Conservation (phyloP, 2,888 invertebrate genomes). For the Chrysina gloriosa region DNA sequence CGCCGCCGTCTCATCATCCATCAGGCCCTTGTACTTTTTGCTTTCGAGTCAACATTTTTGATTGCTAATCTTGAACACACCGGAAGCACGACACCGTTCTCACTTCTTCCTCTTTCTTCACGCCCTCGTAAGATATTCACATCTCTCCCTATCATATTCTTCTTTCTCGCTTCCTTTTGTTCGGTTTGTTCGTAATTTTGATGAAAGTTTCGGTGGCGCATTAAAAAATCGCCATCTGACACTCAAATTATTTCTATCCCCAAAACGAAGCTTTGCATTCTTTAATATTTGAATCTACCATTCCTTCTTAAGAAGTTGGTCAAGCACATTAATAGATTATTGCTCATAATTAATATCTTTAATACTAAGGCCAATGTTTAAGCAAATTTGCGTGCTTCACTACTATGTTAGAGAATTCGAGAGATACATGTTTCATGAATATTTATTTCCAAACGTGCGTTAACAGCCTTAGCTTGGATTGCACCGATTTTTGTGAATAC, state of each 20-base stretch:
- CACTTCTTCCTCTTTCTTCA: slow-evolving; percentile 23
- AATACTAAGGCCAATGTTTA: no score
- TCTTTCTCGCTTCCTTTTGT: neutral
- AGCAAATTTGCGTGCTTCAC: no score
- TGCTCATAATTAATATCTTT: no score
- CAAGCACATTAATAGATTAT: no score
- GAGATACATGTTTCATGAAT: no score
- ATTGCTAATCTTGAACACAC: slow-evolving; percentile 57
- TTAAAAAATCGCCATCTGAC: neutral
- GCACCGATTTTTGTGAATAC: no score
- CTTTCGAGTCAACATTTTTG: slow-evolving; percentile 61
- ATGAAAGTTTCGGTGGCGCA: slow-evolving; percentile 11
- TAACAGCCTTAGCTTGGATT: no score
- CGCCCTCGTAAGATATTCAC: neutral
- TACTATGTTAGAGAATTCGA: no score
- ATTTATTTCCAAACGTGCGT: no score
- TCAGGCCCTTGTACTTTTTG: slow-evolving; percentile 58
- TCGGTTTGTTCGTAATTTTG: slow-evolving; percentile 17
- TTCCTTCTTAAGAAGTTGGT: no score
- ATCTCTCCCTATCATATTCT: neutral
- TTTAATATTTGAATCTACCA: neutral
- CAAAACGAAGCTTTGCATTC: neutral
- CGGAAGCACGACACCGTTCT: slow-evolving; percentile 25
- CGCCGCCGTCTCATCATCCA: slow-evolving; percentile 56
- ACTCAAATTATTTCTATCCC: neutral